Evolutionary conservation across 2,888 invertebrate genomes (phyloP).

Genomic region (Digitonthophagus gazella): DNA sequence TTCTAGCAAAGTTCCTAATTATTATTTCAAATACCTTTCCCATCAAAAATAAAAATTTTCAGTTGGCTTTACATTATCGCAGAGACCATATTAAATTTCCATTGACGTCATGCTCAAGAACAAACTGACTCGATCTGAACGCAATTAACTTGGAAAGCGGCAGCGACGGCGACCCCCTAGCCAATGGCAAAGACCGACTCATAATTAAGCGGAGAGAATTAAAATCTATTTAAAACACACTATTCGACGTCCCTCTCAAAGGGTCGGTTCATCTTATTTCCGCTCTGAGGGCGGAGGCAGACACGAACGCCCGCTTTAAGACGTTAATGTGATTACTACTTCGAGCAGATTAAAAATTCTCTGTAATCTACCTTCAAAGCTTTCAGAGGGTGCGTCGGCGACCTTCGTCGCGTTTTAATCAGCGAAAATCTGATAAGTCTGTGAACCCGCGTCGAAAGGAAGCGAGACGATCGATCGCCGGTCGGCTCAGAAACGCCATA

Average conservation of each 20-base stretch:
- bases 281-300: neutral
- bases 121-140: neutral
- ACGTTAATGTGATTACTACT: constrained; percentile 28
- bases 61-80: no score
- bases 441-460: neutral
- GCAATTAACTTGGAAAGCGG: neutral
- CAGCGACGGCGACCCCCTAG: neutral
- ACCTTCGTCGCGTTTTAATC: neutral
- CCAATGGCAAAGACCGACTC: neutral
- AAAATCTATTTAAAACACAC: constrained; percentile 7
- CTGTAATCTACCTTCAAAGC: constrained; percentile 18
- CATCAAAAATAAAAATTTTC: no score
- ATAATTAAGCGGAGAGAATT: constrained; percentile 5
- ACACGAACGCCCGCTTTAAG: constrained; percentile 12
- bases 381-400: neutral
- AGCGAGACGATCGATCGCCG: no score
- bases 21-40: no score
- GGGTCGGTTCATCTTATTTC: constrained; percentile 7
- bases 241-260: neutral
- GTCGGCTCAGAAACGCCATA: no score
- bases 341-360: constrained; percentile 27
- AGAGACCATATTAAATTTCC: no score
- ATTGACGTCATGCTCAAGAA: neutral
- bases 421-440: neutral
- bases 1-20: no score